Conservation (phyloP, 2,888 invertebrate species). For the Habroteleia sp. region DNA sequence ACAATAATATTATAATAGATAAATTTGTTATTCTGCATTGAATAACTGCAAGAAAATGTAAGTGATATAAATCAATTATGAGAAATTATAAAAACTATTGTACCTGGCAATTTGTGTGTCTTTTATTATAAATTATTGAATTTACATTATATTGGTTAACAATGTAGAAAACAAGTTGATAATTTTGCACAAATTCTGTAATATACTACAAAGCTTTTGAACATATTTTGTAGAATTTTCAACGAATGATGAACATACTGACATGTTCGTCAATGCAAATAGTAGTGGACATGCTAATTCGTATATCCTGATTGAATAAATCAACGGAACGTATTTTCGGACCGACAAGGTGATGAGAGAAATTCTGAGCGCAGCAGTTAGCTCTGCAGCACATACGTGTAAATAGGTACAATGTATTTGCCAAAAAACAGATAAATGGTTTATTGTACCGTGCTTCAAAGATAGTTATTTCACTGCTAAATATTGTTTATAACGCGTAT, state of each 20-base stretch:
- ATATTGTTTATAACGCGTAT: conserved; percentile 15
- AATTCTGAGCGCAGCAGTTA: conserved; percentile 45
- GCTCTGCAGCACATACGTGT: conserved; percentile 31
- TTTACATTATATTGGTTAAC: conserved; percentile 19
- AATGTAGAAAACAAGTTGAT: conserved; percentile 25
- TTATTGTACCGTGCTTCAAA: conserved; percentile 22
- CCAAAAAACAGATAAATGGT: conserved; percentile 26
- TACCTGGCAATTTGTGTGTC: too few relatives aligned
- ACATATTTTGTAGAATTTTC: conserved; percentile 47
- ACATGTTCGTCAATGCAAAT: conserved; percentile 55
- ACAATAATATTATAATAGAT: too few relatives aligned
- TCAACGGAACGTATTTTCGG: conserved; percentile 72
- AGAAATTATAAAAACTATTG: too few relatives aligned
- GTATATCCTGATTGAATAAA: conserved; percentile 73
- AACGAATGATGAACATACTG: conserved; percentile 42
- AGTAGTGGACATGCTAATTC: conserved; percentile 70
- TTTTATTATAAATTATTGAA: conserved; percentile 1
- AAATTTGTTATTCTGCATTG: too few relatives aligned
- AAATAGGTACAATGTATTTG: conserved; percentile 26
- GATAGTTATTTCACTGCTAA: conserved; percentile 12
- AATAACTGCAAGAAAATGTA: too few relatives aligned
- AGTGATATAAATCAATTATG: not conserved
- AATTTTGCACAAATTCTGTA: conserved; percentile 32
- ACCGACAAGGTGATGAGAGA: conserved; percentile 56
- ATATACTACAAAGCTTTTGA: conserved; percentile 40